Base-by-base conservation (phyloP, 2,888 invertebrate species). In the Cheilosia grossa region DNA sequence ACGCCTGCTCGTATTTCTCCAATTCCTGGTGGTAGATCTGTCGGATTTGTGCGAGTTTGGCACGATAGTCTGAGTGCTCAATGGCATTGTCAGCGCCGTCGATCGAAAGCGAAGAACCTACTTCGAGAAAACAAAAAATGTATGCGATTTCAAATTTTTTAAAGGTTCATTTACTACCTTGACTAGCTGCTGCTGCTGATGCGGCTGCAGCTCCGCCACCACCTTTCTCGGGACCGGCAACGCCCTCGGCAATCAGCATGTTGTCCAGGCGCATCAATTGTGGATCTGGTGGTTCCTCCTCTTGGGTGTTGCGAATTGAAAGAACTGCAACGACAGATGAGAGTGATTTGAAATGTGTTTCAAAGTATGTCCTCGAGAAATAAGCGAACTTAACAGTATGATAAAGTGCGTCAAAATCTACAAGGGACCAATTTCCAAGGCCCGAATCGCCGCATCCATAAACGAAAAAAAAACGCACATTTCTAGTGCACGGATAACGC, bases 1-100 rank as follows among this genome's bases (percentile, higher is more conserved):
- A 99, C n/a, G 99, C 99, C 94, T 99, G 99, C 93, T 99, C 99
- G 91, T 99, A 99, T 94, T 99, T 99, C 93, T 99, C 98, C 90
- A 99, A 93, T 93, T 99, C 99, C 93, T 98, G 98, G 93, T 99
- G 99, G 93, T 99, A 99, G 90, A 99, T 99, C 93, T 98, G 98
- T 85, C 99, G 95, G 92, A 99, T 99, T 93, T 99, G 99, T 15
- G 98, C 97, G 90, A 99, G 94, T 93, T 99, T 99, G 89, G 98
- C 98, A 89, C 99, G 95, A 93, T 99, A 99, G 93, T 99, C 99
- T 83, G 99, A 98, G 93, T 99, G 99, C 93, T 99, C 99, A 91
- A 98, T 98, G 89, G 98, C 98, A 93, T 98, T 98, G 93, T 98
- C 98, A 87, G 96, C 95, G 0, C 91, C 92, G 87, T 92, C 92